These are phyloP conservation scores for Benthosema pterotum DNA, from an alignment of 2,797 vertebrate species.

Conservation along the genomic window DNA sequence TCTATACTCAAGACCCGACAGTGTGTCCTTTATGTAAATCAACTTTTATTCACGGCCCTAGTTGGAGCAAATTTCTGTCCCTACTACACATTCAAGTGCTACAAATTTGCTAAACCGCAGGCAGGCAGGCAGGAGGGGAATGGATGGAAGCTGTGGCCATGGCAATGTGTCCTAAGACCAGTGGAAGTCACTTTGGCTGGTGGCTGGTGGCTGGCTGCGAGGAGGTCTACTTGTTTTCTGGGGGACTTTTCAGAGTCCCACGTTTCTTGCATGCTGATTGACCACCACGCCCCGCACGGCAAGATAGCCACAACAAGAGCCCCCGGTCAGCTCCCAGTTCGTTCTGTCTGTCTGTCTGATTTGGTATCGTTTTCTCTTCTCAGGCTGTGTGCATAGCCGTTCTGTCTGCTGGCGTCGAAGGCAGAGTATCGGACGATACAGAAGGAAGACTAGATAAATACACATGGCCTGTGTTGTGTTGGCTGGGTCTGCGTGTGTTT, in stretches of 20 bases:
- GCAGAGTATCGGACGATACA: not conserved
- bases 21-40: too few species aligned
- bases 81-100: too few species aligned
- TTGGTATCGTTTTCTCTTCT: too few species aligned
- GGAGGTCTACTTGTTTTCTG: conserved; percentile 79
- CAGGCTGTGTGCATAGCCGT: too few species aligned
- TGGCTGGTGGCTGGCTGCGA: conserved; percentile 69
- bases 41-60: too few species aligned
- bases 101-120: too few species aligned
- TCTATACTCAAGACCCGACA: too few species aligned
- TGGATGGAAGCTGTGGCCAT: conserved; percentile 79
- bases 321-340: too few species aligned
- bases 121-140: too few species aligned
- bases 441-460: conserved; percentile 1
- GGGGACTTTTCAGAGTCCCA: conserved; percentile 65
- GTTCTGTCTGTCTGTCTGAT: too few species aligned
- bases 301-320: conserved; percentile 1
- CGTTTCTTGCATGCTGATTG: conserved; percentile 83
- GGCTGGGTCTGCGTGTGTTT: conserved; percentile 18
- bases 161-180: conserved; percentile 73
- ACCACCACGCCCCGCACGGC: conserved; percentile 11
- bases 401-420: too few species aligned
- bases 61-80: too few species aligned
- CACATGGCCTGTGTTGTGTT: conserved; percentile 2
- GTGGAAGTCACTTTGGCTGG: conserved; percentile 75